phyloP scores from a whole-genome alignment of 2,797 vertebrate genomes.

The Chelon auratus region DNA sequence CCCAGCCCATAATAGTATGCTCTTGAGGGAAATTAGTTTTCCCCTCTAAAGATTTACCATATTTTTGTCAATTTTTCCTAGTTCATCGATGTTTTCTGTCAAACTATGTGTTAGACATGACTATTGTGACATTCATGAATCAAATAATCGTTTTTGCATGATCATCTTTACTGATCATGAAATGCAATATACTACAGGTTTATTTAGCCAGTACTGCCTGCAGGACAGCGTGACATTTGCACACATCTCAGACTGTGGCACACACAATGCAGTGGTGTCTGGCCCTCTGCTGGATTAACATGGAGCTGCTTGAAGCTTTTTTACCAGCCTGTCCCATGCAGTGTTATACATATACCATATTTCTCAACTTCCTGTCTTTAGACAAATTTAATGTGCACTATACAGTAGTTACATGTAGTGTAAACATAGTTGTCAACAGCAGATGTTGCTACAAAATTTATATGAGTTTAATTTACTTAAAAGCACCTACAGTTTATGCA shows the following conservation, averaged over 20 bases:
- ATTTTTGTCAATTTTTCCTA: neutral
- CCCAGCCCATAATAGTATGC: neutral
- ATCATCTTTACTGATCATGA: neutral
- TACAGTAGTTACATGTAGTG: neutral
- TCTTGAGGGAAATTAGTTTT: neutral
- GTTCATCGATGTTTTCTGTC: neutral
- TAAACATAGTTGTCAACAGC: neutral
- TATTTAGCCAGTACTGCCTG: neutral
- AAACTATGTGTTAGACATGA: neutral
- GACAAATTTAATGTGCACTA: neutral
- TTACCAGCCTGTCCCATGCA: neutral
- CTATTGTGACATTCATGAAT: no score
- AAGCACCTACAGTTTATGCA: conserved; percentile 4
- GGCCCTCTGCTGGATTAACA: conserved; percentile 53
- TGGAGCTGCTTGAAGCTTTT: neutral
- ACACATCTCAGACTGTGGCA: neutral
- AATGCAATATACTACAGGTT: no score
- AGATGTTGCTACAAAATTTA: neutral
- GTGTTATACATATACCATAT: neutral
- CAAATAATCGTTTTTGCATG: neutral
- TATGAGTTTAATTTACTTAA: conserved; percentile 11
- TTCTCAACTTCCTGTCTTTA: neutral
- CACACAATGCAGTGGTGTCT: neutral
- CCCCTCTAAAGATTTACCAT: no score
- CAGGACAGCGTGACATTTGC: neutral